Conservation (phyloP, 2,888 invertebrate genomes). For the Ochropleura leucogaster region DNA sequence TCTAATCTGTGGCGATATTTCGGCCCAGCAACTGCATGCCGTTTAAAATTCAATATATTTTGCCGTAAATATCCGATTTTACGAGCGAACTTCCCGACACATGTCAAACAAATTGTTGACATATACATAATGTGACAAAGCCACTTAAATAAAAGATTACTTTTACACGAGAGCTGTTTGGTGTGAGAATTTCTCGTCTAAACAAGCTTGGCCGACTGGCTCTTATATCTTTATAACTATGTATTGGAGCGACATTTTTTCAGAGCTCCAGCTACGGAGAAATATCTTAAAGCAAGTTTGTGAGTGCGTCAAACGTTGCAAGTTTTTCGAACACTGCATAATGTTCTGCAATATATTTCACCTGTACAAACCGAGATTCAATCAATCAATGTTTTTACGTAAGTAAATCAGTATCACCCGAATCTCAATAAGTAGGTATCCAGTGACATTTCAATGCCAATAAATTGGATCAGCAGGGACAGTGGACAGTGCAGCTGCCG, state of each 20-base stretch:
- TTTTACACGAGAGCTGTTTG: constrained; percentile 61
- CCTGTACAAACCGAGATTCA: constrained; percentile 9
- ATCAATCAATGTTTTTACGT: constrained; percentile 50
- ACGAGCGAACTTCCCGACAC: constrained; percentile 82
- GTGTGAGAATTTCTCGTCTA: constrained; percentile 61
- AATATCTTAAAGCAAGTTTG: not conserved
- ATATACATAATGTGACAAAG: constrained; percentile 78
- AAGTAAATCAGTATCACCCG: constrained; percentile 52
- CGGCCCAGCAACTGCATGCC: constrained; percentile 70
- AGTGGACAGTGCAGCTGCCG: constrained; percentile 70
- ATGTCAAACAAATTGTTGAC: constrained; percentile 88
- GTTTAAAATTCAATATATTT: constrained; percentile 84
- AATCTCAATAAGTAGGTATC: constrained; percentile 47
- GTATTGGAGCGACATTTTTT: constrained; percentile 30
- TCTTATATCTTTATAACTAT: constrained; percentile 30
- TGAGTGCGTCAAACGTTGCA: constrained; percentile 4
- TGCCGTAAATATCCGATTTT: constrained; percentile 82
- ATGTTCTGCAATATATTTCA: constrained; percentile 1
- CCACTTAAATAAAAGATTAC: constrained; percentile 78
- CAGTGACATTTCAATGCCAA: constrained; percentile 79
- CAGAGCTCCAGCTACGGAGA: not conserved
- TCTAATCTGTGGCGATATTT: constrained; percentile 61
- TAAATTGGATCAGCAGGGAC: constrained; percentile 74
- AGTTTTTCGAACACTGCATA: not conserved
- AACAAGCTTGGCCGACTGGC: constrained; percentile 35